Percentiles rank a stretch among this genome's conserved stretches.
Conservation (phyloP, 2,888 invertebrate species). For the Scaptomyza cyrtandrae region DNA sequence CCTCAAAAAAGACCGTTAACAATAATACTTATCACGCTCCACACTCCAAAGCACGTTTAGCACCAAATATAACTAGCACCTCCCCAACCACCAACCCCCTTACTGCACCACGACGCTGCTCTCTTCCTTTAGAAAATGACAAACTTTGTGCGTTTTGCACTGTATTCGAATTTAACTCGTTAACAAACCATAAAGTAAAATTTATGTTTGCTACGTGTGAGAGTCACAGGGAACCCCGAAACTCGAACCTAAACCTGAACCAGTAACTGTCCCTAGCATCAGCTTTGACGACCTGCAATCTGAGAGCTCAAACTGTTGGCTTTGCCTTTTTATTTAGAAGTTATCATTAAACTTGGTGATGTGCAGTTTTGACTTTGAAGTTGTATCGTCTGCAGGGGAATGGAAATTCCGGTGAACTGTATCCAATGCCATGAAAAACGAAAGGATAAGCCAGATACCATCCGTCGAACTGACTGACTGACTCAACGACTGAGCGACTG, state of each 20-base stretch:
- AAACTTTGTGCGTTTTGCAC: slow-evolving; percentile 68
- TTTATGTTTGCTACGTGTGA: slow-evolving; percentile 73
- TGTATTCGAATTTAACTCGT: slow-evolving; percentile 77
- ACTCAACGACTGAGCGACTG: not conserved
- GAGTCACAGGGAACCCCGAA: slow-evolving; percentile 36
- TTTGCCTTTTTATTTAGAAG: slow-evolving; percentile 60
- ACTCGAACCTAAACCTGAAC: not conserved
- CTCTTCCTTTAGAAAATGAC: slow-evolving; percentile 63
- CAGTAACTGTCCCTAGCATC: not conserved
- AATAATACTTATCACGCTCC: slow-evolving; percentile 75
- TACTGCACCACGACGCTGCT: slow-evolving; percentile 5
- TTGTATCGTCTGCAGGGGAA: slow-evolving; percentile 38
- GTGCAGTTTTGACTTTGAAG: slow-evolving; percentile 62
- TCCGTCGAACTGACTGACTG: slow-evolving; percentile 8
- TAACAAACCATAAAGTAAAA: slow-evolving; percentile 77
- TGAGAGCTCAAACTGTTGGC: slow-evolving; percentile 49
- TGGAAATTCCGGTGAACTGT: not conserved
- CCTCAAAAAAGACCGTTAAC: slow-evolving; percentile 60
- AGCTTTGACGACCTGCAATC: slow-evolving; percentile 38
- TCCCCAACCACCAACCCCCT: not conserved
- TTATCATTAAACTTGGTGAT: slow-evolving; percentile 68
- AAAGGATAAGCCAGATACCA: slow-evolving; percentile 57
- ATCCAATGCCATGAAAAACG: slow-evolving; percentile 65
- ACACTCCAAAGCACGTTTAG: slow-evolving; percentile 63
- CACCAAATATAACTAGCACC: not conserved